These are phyloP conservation scores for Uria aalge DNA, from an alignment of 2,113 vertebrate species.

Conservation along the genomic window DNA sequence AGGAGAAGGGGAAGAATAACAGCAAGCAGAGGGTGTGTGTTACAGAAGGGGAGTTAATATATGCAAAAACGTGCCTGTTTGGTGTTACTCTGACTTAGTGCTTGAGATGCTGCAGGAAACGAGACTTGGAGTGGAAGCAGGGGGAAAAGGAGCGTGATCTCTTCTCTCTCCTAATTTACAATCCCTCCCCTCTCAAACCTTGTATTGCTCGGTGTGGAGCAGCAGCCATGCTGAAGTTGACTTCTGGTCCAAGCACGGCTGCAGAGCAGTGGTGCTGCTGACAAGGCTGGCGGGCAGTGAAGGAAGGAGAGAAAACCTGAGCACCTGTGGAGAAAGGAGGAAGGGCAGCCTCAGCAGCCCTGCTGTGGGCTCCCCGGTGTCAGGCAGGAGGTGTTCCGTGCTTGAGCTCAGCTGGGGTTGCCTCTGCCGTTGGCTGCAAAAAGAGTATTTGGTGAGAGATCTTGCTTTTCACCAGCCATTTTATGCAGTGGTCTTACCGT, in stretches of 20 bases:
- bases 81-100: neutral
- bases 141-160: neutral
- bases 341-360: neutral
- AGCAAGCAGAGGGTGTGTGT: neutral
- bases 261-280: neutral
- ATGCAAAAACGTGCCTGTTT: neutral
- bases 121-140: neutral
- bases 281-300: neutral
- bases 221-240: neutral
- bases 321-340: neutral
- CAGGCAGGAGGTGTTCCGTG: neutral
- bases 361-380: rapidly evolving
- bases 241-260: neutral
- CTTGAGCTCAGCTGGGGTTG: neutral
- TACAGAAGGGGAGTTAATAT: neutral
- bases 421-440: neutral
- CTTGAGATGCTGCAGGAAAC: neutral
- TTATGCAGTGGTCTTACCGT: neutral
- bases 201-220: neutral
- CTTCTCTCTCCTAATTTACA: neutral
- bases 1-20: neutral
- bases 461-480: neutral
- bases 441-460: neutral
- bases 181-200: neutral
- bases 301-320: neutral